Evolutionary conservation across 2,113 vertebrate species (phyloP).

Genomic region (Conger conger): DNA sequence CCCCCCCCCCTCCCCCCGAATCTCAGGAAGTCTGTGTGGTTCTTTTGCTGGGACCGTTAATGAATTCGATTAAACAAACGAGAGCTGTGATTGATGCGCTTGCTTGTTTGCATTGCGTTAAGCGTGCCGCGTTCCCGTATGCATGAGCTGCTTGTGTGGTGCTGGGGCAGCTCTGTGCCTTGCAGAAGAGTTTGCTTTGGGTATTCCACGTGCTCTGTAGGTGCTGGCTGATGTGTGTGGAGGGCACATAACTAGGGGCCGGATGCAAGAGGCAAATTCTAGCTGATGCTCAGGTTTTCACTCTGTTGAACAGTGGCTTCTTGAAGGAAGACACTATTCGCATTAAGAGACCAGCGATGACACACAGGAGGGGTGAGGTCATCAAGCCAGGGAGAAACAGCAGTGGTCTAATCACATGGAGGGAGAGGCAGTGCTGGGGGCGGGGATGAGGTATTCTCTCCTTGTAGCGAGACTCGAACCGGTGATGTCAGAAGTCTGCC

Average conservation of each 20-base stretch:
- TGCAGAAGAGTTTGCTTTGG: background rate
- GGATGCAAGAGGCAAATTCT: background rate
- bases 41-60: conserved; percentile 21
- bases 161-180: background rate
- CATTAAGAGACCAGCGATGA: background rate
- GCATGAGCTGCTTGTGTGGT: background rate
- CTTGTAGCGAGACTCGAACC: background rate
- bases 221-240: background rate
- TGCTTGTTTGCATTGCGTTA: background rate
- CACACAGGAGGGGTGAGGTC: background rate
- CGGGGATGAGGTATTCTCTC: background rate
- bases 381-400: background rate
- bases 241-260: background rate
- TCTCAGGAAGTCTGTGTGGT: conserved; percentile 16
- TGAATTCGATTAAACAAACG: conserved; percentile 30
- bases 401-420: background rate
- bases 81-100: background rate
- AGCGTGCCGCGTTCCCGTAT: background rate
- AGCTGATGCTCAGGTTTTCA: background rate
- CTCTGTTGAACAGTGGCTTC: background rate
- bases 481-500: background rate
- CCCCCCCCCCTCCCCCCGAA: conserved; percentile 20
- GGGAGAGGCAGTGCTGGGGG: background rate
- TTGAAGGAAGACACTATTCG: background rate
- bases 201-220: background rate